Evolutionary conservation across 2,113 vertebrate species (phyloP).

Genomic region (Leucoraja erinaceus): DNA sequence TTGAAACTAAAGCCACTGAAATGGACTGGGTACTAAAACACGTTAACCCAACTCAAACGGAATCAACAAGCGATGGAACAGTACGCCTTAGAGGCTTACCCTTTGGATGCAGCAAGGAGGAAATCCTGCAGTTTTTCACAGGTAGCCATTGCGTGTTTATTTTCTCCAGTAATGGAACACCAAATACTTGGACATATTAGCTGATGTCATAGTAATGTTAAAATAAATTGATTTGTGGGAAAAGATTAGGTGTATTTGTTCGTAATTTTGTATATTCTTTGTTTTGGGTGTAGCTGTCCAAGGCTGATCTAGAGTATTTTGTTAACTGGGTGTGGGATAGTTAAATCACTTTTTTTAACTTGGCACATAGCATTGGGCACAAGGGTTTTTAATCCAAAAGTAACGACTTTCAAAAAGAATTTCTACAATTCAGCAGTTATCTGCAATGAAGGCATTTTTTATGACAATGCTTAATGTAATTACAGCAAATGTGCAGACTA

Average conservation of each 20-base stretch:
- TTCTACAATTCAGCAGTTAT: background rate
- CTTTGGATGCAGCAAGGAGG: conserved; percentile 40
- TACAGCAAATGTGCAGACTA: background rate
- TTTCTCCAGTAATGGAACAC: background rate
- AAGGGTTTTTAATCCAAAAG: conserved; percentile 11
- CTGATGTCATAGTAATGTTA: background rate
- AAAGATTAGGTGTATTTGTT: background rate
- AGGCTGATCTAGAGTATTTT: background rate
- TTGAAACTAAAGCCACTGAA: conserved; percentile 36
- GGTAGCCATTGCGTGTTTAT: conserved; percentile 7
- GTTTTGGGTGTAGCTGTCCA: background rate
- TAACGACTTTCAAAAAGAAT: too few species aligned
- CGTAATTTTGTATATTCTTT: background rate
- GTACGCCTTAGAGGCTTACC: conserved; percentile 39
- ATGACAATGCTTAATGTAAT: background rate
- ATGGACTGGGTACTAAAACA: conserved; percentile 38
- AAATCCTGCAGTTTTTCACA: conserved; percentile 39
- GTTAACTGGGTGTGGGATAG: background rate
- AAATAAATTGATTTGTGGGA: background rate
- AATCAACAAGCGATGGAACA: conserved; percentile 37
- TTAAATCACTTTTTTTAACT: too few species aligned
- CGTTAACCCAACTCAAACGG: conserved; percentile 5
- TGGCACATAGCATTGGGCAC: conserved; percentile 34
- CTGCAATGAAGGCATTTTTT: background rate
- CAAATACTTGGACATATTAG: background rate